A percentile compares a stretch with the other conserved stretches of the same genome.
These are phyloP conservation scores for Rhabdornis inornatus DNA, from an alignment of 2,113 vertebrate genomes.

Conservation along the genomic window DNA sequence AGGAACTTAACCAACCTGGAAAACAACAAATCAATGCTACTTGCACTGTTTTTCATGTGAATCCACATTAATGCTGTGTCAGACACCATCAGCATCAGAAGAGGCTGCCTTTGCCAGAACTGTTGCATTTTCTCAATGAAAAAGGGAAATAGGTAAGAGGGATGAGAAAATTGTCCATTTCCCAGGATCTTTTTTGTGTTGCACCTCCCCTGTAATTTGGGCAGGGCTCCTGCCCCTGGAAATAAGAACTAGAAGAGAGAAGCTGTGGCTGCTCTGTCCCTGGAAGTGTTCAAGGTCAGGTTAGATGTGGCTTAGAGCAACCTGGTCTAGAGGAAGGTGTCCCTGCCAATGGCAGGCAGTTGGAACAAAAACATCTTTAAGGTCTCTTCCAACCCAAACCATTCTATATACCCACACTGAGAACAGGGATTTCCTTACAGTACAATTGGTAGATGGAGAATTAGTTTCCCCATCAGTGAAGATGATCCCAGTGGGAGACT, in stretches of 20 bases:
- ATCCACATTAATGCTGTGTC: slow-evolving; percentile 48
- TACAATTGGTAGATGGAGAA: neutral
- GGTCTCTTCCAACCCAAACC: neutral
- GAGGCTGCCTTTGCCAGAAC: neutral
- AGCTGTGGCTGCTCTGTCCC: neutral
- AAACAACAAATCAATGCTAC: slow-evolving; percentile 52
- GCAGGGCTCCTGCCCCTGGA: neutral
- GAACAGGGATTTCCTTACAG: neutral
- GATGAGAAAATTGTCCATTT: neutral
- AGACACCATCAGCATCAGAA: slow-evolving; percentile 33
- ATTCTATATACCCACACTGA: rapidly evolving
- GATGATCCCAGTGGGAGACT: neutral
- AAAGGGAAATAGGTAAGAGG: neutral
- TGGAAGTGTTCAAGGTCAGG: neutral
- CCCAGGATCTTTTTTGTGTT: neutral
- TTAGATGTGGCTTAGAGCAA: neutral
- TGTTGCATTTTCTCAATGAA: neutral
- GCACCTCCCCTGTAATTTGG: neutral
- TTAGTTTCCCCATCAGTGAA: neutral
- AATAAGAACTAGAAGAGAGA: neutral
- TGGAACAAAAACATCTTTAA: neutral
- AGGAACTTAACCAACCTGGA: slow-evolving; percentile 48
- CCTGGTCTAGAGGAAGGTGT: neutral
- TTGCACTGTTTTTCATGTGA: slow-evolving; percentile 53
- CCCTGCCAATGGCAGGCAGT: neutral